These are phyloP conservation scores for Erynnis tages DNA, from an alignment of 2,888 invertebrate genomes.

Conservation along the genomic window DNA sequence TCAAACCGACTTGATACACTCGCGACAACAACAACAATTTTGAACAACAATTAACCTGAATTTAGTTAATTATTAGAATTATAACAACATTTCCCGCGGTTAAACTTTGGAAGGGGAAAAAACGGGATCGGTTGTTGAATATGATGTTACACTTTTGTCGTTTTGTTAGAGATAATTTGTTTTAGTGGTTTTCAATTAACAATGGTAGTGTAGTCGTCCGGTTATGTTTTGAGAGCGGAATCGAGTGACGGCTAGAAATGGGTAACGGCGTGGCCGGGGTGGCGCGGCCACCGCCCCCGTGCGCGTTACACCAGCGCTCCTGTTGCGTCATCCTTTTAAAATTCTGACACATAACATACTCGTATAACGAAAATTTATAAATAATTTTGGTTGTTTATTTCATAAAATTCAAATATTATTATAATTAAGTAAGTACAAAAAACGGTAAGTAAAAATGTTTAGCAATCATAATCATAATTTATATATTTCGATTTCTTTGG, in stretches of 20 bases:
- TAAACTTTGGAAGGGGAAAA: too few species aligned
- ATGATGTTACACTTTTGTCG: background rate
- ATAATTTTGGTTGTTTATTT: too few species aligned
- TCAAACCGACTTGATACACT: conserved; percentile 14
- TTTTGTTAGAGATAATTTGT: background rate
- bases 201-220: conserved; percentile 71
- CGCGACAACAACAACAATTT: conserved; percentile 6
- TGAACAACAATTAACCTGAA: background rate
- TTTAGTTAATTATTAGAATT: background rate
- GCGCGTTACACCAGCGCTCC: conserved; percentile 40
- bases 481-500: too few species aligned
- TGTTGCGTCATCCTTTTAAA: too few species aligned
- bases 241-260: conserved; percentile 66
- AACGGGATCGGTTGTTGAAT: too few species aligned
- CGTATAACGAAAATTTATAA: too few species aligned
- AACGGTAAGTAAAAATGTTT: too few species aligned
- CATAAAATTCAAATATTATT: too few species aligned
- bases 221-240: conserved; percentile 77
- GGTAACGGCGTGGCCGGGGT: conserved; percentile 48
- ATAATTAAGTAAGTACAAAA: too few species aligned
- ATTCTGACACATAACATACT: too few species aligned
- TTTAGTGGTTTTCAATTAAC: conserved; percentile 35
- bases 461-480: too few species aligned
- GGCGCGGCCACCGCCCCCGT: conserved; percentile 67
- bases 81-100: too few species aligned